phyloP scores from a whole-genome alignment of 1,140 invertebrate genomes.

The Panagrolaimus sp. region DNA sequence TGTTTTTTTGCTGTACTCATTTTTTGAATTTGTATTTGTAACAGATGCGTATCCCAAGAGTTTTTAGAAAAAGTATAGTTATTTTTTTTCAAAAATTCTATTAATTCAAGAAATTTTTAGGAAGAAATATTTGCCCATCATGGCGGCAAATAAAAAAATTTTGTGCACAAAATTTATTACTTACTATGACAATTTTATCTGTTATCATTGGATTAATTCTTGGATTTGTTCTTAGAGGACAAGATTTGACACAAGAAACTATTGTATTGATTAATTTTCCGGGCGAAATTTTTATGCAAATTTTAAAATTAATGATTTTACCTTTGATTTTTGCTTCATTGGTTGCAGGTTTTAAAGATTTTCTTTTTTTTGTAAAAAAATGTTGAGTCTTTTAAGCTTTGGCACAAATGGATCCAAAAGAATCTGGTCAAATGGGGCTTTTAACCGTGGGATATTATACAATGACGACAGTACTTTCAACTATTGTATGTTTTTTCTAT shows the following conservation, averaged over 20 bases:
- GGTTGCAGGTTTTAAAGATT: constrained; percentile 31
- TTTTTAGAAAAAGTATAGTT: too few relatives aligned
- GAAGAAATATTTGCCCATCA: neutral
- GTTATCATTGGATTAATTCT: constrained; percentile 49
- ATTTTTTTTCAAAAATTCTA: too few relatives aligned
- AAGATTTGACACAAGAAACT: constrained; percentile 46
- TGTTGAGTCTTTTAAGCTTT: constrained; percentile 39
- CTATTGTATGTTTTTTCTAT: constrained; percentile 30
- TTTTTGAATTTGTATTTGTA: too few relatives aligned
- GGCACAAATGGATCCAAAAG: constrained; percentile 47
- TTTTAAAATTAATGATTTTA: constrained; percentile 47
- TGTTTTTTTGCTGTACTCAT: too few relatives aligned
- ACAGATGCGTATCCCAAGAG: too few relatives aligned
- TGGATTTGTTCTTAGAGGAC: constrained; percentile 45
- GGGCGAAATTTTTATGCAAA: constrained; percentile 52
- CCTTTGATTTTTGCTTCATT: constrained; percentile 48
- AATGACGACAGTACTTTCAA: constrained; percentile 40
- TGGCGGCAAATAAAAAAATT: neutral
- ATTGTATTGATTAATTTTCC: constrained; percentile 54
- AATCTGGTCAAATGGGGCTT: constrained; percentile 44
- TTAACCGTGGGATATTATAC: constrained; percentile 42
- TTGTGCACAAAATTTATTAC: constrained; percentile 41
- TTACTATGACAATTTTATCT: constrained; percentile 52
- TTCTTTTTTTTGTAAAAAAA: constrained; percentile 18
- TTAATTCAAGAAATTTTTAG: too few relatives aligned